Evolutionary conservation across 2,113 vertebrate species (phyloP), one percentile per base, ranked within the genome.

Genomic region (Piprites chloris): DNA sequence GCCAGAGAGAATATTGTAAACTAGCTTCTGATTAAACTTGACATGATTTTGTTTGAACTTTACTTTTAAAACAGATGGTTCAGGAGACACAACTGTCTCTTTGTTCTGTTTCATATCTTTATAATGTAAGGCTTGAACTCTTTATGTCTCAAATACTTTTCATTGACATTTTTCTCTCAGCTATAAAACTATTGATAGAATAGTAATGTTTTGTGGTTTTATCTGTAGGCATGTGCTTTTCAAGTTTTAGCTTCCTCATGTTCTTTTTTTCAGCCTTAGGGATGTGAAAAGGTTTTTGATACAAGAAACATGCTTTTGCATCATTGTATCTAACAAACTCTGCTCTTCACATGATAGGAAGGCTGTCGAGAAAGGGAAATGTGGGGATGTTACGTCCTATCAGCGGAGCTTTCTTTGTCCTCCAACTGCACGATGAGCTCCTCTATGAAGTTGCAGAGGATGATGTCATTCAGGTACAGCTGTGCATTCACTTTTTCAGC

Each of bases 391-490:
- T 97, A 10, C 97, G 76, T 14, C 97, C 97, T 17, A 27, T 92
- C 67, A 93, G 97, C 22, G 99, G 99, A 71, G 99, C 97, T 17
- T 99, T 98, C 96, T 99, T 99, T 27, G 93, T 99, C 67, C 98
- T 99, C 62, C 99, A 99, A 24, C 98, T 99, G 83, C 99, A 99
- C 2, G 99, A 99, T 83, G 99, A 99, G 94, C 99, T 99, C 53
- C 98, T 99, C 75, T 99, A 99, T 68, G 99, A 99, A 97, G 98
- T 99, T 76, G 98, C 98, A 47, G 98, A 99, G 62, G 98, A 99
- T 2, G 98, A 99, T 80, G 85, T 98, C 81, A 98, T 99, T 67
- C 99, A 99, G 99, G 99, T 99, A 98, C 12, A n/a, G 80, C 46
- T 0, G 0, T 67, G 56, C 47, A 15, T 13, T 28, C 66, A 28